Base-by-base conservation (phyloP, 1,140 invertebrate genomes). In the Megathymus violae region DNA sequence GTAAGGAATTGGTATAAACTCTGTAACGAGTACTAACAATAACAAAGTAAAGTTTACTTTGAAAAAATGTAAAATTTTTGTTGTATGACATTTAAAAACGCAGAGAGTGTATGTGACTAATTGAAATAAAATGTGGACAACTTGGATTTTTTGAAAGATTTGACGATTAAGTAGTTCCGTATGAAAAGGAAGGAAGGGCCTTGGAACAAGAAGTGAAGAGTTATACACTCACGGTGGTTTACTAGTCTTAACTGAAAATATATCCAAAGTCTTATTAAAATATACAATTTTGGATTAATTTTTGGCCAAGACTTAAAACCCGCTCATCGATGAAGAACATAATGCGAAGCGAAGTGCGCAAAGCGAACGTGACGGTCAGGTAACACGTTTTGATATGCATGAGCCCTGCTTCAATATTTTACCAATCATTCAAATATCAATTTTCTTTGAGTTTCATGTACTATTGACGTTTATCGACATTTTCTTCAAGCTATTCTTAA, bases 261-360 rank as follows among this genome's bases (percentile, higher is more conserved):
- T 48, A 48, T 48, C 46, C 46, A 48, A 48, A 48, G 46, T 48
- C 25, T 48, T 34, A n/a, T 27, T 47, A n/a, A 6, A 40, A 9
- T 9, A 48, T 31, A 9, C 11, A 34, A 48, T 48, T 48, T 48
- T 48, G 46, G 46, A 48, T 48, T 48, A 48, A 48, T 48, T 34
- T 48, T 48, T 48, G 46, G 46, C 46, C 46, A n/a, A 34, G 46
- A 34, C 46, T 48, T 34, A 48, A 48, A 48, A 34, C 46, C 46
- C 10, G 22, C 3, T 27, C 13, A n/a, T 9, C 10, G 47, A 11
- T 0, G 31, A 51, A 38, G 27, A 50, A 3, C 3, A 10, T 11
- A n/a, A n/a, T 14, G n/a, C 14, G 27, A 31, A 31, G 27, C 27
- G 27, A 31, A 31, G 27, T 31, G 47, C 19, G 43, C 19, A 17